Evolutionary conservation across 2,113 vertebrate species (phyloP), one percentile per base, ranked within the genome.

Genomic region (Hippocampus comes): DNA sequence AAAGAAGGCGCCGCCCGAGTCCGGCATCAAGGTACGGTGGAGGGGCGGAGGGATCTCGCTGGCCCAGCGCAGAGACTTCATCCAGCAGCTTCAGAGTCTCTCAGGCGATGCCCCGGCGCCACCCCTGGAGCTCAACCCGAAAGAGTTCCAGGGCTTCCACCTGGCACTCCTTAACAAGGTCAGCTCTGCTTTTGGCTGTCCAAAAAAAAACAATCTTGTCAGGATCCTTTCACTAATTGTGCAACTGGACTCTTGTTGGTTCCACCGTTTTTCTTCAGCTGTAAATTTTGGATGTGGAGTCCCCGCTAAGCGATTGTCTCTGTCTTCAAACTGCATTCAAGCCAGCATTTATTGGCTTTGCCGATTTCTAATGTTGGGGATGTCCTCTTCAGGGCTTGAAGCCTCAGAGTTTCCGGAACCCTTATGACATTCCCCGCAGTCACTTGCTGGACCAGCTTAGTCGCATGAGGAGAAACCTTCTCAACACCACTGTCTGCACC

Each of bases 391-490:
- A 99, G 97, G 92, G 94, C 86, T 87, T 98, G 85, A 98, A 97
- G 89, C 96, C 96, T 64, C 96, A 97, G 88, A 95, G 93, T 75
- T 97, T 96, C 80, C 94, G 96, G 87, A 99, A 99, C 87, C 95
- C 97, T 1, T 99, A 97, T 86, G 97, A 99, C 84, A 96, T 99
- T 91, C 95, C 96, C 25, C 94, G 97, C 81, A 94, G 93, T 79
- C 96, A 95, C 89, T 93, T 99, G 87, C 87, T 99, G 89, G 97
- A 99, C 93, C 97, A 99, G 71, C 94, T 99, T 86, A 97, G 95
- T 77, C 91, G 97, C 79, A 99, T 99, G 97, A 95, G 96, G 88
- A 93, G 93, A 81, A 99, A 99, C 93, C 95, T 99, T 85, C 89
- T 99, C 77, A 96, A 95, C 89, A 94, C 90, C 71, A 91, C 92